Evolutionary conservation across 2,888 invertebrate genomes (phyloP), one percentile per base, ranked within the genome.

Genomic region (Cataglyphis rosenhaueri): DNA sequence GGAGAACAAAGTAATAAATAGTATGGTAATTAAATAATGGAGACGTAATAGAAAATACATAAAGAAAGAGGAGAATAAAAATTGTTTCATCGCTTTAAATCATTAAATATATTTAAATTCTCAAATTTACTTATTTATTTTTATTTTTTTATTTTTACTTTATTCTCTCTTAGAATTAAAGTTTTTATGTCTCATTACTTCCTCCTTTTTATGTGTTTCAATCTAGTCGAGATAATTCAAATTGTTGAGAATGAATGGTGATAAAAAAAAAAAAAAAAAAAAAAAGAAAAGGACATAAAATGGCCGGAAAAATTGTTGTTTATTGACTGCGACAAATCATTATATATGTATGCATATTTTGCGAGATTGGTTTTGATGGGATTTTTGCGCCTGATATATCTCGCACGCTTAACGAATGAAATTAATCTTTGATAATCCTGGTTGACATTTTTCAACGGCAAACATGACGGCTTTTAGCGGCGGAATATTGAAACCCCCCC

Each of bases 361-460:
- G 44, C 41, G 78, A 59, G 59, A 78, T 78, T 59, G 70, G 10
- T 70, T 78, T 59, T 35, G 78, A 70, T 78, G 70, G 78, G 44
- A 70, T 78, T 78, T 68, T 68, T 15, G 44, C 44, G 25, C 57
- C 70, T 21, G 32, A 59, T 78, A 78, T 44, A 44, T 70, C 9
- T 18, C 44, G 59, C 57, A 59, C 78, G 59, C 78, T 78, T 78
- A 70, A 59, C 70, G 59, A 76, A 70, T 78, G 59, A 78, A 78
- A 78, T 78, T 78, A 78, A 78, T 78, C 78, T 78, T 78, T 78
- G 70, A 78, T 78, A 78, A 78, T 78, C 44, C 78, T 59, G 25
- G 25, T 57, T 59, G 70, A 78, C 70, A 25, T 70, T 52, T 52
- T 78, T 59, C 44, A 70, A 59, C 68, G 57, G 55, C 76, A 68